phyloP scores from a whole-genome alignment of 2,797 vertebrate species.

The Melanotaenia boesemani region DNA sequence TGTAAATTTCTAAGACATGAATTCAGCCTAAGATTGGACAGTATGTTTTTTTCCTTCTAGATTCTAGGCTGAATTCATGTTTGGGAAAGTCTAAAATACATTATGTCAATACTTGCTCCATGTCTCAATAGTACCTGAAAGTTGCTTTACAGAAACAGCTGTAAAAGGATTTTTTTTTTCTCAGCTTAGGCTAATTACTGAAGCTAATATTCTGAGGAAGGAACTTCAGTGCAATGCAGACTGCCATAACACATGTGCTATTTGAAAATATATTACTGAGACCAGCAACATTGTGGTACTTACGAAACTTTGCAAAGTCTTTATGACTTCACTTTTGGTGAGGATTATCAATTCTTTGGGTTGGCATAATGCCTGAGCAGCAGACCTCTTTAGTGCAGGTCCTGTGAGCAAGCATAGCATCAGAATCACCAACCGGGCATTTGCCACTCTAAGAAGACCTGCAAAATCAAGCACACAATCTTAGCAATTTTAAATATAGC shows the following conservation, averaged over 20 bases:
- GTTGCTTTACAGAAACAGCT: not conserved
- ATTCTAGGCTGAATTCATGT: not conserved
- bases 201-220: not conserved
- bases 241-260: not conserved
- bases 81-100: not conserved
- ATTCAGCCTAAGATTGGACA: no score
- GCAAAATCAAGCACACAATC: constrained; percentile 8
- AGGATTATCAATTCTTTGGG: constrained; percentile 26
- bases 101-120: not conserved
- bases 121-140: not conserved
- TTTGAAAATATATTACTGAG: not conserved
- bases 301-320: constrained; percentile 49
- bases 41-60: no score
- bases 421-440: constrained; percentile 35
- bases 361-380: constrained; percentile 18
- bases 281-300: constrained; percentile 36
- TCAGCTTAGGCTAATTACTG: not conserved
- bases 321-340: not conserved
- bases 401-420: constrained; percentile 28
- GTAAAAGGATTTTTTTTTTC: not conserved
- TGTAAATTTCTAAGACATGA: not conserved
- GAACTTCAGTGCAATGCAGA: not conserved
- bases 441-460: constrained; percentile 44
- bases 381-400: not conserved
- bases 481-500: not conserved